Base-by-base conservation (phyloP, 2,888 invertebrate species). In the Ferdinandea cuprea region DNA sequence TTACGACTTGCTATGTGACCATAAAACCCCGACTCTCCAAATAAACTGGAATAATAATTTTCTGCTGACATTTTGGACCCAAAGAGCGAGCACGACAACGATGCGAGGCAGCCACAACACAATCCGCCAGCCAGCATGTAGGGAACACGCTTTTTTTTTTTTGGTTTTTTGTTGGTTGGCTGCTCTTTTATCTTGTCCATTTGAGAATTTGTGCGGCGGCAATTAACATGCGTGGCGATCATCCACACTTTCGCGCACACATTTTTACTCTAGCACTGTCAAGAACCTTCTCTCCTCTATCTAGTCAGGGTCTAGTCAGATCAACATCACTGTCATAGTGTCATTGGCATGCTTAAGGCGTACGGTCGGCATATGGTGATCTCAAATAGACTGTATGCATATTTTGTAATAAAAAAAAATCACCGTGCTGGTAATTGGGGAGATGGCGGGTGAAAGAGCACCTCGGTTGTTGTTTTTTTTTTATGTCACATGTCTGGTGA, bases 271-370 rank as follows among this genome's bases (percentile, higher is more conserved):
- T 71, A 35, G 50, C 52, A 46, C 52, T n/a, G n/a, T n/a, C n/a
- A 15, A 71, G 68, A 56, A 37, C 48, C 80, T 76, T 71, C 71
- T 73, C 52, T 58, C 25, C 35, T 8, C 46, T 21, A 66, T 58
- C 65, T 35, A 44, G 32, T 40, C 61, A 19, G 35, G 32, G 25
- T 69, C 13, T 40, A 54, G n/a, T 48, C 42, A 71, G 48, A n/a
- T n/a, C 37, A 76, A 71, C 44, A 71, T 72, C 56, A 72, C 56
- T 85, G 81, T 83, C 86, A 85, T 86, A 86, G 86, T 85, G 81
- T 83, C 86, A 85, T 86, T 86, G 86, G 86, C 86, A 86, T 86
- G 85, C 86, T 85, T 74, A 68, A 80, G 83, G 86, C 86, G 86
- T 86, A 85, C 84, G 85, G 85, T 85, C 85, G 84, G 83, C 84